These are phyloP conservation scores for Timandra comae DNA, from an alignment of 2,888 invertebrate genomes.

Conservation along the genomic window DNA sequence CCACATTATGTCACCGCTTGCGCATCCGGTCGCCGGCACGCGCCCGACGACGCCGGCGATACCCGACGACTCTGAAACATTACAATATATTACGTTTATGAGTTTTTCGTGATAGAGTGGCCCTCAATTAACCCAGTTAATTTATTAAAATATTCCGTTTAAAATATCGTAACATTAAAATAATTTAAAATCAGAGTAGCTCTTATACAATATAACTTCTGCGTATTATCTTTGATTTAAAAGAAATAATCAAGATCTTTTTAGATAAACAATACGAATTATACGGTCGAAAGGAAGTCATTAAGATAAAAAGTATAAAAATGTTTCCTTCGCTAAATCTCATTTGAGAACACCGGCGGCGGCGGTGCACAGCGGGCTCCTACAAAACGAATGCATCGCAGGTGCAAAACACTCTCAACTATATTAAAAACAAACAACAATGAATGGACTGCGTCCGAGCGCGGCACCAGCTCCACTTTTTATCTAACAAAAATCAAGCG, in stretches of 20 bases:
- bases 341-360: constrained; percentile 36
- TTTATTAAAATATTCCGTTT: too few relatives aligned
- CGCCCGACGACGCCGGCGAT: constrained; percentile 60
- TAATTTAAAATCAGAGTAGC: too few relatives aligned
- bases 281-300: constrained; percentile 27
- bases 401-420: constrained; percentile 58
- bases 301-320: constrained; percentile 8
- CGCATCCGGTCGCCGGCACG: constrained; percentile 75
- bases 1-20: constrained; percentile 81
- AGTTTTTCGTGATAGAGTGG: too few relatives aligned
- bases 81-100: too few relatives aligned
- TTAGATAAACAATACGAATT: too few relatives aligned
- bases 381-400: constrained; percentile 53
- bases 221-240: too few relatives aligned
- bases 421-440: constrained; percentile 62
- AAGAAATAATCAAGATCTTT: too few relatives aligned
- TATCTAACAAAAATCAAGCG: constrained; percentile 71
- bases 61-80: constrained; percentile 58
- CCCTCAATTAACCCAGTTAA: too few relatives aligned
- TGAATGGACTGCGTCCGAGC: constrained; percentile 28
- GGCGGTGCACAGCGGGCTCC: constrained; percentile 26
- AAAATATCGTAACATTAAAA: too few relatives aligned
- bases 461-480: constrained; percentile 32
- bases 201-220: too few relatives aligned
- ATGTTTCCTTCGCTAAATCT: constrained; percentile 33